Evolutionary conservation across 1,140 invertebrate species (phyloP), one percentile per base, ranked within the genome.

Genomic region (Cherax quadricarinatus): DNA sequence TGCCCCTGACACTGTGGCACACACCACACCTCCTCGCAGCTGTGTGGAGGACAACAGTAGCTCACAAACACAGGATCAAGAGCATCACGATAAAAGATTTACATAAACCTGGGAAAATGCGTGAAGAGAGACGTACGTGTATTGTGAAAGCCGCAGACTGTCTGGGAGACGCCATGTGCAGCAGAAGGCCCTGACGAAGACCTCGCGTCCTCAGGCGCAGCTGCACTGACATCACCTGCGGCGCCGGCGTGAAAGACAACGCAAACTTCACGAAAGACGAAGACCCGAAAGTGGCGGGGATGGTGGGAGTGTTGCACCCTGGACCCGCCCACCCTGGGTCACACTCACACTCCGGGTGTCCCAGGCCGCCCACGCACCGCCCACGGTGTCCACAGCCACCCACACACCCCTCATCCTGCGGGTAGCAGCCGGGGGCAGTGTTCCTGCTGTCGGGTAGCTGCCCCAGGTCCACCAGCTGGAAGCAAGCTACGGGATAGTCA

Each of bases 211-310:
- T 96, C 95, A 99, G 99, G 89, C 98, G 95, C 62, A 99, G 95
- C 95, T 99, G 98, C 86, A 99, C 97, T 94, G 98, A 97, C 0
- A 98, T 98, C 18, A 97, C 97, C 94, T 98, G 99, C 86, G 97
- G 96, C 94, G 98, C 97, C 1, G 98, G 98, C 94, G 98, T 98
- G 94, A 99, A 99, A 78, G 97, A 98, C 3, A 99, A 95, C 1
- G 98, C 98, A 95, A 99, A 99, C 94, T 98, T 98, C 9, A 99
- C 98, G 95, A 99, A 99, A 94, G 98, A 98, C 94, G 98, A 97
- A 0, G 97, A 96, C 94, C 98, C 97, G 94, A 99, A 99, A 86
- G 97, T 99, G 51, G 97, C 97, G 30, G 98, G 97, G 86, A 97
- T 97, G 0, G 98, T 98, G 88, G 97, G 96, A 62, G 97, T 96